Base-by-base conservation (phyloP, 2,888 invertebrate species). In the Eustalomyia histrio region DNA sequence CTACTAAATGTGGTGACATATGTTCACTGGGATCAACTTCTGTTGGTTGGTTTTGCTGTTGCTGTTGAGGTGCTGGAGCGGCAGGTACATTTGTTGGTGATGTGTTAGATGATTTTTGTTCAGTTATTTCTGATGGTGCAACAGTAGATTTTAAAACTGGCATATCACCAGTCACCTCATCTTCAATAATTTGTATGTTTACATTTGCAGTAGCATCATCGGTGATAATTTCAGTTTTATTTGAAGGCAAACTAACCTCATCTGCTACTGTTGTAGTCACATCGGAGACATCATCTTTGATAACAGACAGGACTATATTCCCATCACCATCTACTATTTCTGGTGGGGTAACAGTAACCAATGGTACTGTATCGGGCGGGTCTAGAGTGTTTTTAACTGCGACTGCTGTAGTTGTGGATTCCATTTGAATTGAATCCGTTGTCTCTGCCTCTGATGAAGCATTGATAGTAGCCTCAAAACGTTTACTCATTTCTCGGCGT, bases 1-100 rank as follows among this genome's bases (percentile, higher is more conserved):
- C 94, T 4, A 95, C 92, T 5, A 91, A 85, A 64, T 92, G 91
- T 18, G 95, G 95, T 64, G 91, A 87, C 74, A 94, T 91, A 88
- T 95, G 94, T 79, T 90, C 91, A 60, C 86, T 87, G 10, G 89
- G 87, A 87, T 89, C 88, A 14, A 85, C 73, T 57, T 89, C 89
- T 14, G 29, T 53, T 52, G 12, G 58, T 2, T 58, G 61, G 50
- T 71, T 29, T 29, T 29, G 65, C 21, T 69, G 65, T 18, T 72
- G 75, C 18, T n/a, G 21, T 72, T 35, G 65, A 9, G 69, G 18
- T 64, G 33, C 18, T 21, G 75, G 65, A 52, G 33, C 50, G 10
- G 55, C 63, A 21, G 72, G 53, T 80, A 68, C 57, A 9, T 35
- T 64, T 14, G 76, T 69, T 18, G 78, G 35, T 18, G 61, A 60